phyloP scores from a whole-genome alignment of 2,888 invertebrate species.

The Stenodema calcarata region DNA sequence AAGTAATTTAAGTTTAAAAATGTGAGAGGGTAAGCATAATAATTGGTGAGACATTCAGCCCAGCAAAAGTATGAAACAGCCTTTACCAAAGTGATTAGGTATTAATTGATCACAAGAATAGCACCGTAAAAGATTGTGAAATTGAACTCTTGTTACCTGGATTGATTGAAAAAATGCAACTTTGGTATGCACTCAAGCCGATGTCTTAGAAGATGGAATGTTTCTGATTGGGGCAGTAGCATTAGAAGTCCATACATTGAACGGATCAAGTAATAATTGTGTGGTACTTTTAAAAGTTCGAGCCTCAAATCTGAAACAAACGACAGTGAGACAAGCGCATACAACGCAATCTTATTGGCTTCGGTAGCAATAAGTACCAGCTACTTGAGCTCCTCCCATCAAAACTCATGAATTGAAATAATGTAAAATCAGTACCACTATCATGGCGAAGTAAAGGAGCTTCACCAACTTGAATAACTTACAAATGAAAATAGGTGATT shows the following conservation, averaged over 20 bases:
- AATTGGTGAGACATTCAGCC: too few species aligned
- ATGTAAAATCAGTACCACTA: neutral
- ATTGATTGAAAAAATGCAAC: constrained; percentile 67
- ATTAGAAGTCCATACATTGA: constrained; percentile 95
- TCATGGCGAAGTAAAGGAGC: neutral
- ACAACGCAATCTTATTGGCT: too few species aligned
- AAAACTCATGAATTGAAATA: neutral
- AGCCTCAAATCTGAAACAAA: constrained; percentile 80
- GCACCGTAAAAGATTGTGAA: neutral
- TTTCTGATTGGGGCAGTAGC: constrained; percentile 96
- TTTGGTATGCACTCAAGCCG: constrained; percentile 82
- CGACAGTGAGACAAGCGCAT: too few species aligned
- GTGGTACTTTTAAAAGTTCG: constrained; percentile 81
- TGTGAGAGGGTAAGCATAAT: neutral
- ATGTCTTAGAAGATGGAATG: constrained; percentile 84
- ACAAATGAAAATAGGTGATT: constrained; percentile 99
- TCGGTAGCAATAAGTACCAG: too few species aligned
- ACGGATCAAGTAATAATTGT: constrained; percentile 80
- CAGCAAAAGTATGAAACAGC: too few species aligned
- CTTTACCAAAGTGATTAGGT: too few species aligned
- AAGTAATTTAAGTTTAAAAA: neutral
- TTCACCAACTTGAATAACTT: constrained; percentile 63
- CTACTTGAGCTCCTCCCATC: too few species aligned
- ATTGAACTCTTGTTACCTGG: constrained; percentile 61
- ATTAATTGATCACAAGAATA: constrained; percentile 34